Percentiles rank a stretch among this genome's conserved stretches.
Conservation (phyloP, 2,113 vertebrate genomes). For the Oreochromis aureus region DNA sequence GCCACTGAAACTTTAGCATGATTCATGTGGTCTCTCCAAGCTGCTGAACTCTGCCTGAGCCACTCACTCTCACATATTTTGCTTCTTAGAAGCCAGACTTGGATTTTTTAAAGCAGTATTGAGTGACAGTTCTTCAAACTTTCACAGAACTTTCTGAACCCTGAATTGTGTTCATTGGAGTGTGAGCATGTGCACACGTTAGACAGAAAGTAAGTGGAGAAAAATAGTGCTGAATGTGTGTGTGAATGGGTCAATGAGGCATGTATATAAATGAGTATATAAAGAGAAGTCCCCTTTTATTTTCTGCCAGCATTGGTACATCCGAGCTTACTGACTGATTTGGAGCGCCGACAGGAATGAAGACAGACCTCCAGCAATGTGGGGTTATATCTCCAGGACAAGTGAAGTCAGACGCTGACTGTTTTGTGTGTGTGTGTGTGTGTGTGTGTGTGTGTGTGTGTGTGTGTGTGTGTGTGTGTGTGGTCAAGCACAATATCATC, state of each 20-base stretch:
- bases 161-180: rapidly evolving
- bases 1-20: not conserved
- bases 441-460: not conserved
- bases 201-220: not conserved
- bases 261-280: not conserved
- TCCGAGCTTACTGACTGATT: not conserved
- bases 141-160: not conserved
- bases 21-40: not conserved
- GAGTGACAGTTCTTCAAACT: not conserved
- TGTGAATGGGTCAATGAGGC: not conserved
- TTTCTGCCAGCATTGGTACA: not conserved
- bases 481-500: not conserved
- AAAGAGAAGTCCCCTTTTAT: not conserved
- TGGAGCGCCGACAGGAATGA: not conserved
- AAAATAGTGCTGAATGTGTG: not conserved
- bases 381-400: not conserved
- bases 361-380: not conserved
- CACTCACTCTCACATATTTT: rapidly evolving
- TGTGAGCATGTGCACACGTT: not conserved
- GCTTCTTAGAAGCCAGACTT: not conserved
- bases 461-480: no score
- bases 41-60: not conserved
- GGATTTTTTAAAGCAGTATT: not conserved
- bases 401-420: not conserved
- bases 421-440: not conserved